phyloP scores from a whole-genome alignment of 2,888 invertebrate species.

The Pandemis cinnamomeana region DNA sequence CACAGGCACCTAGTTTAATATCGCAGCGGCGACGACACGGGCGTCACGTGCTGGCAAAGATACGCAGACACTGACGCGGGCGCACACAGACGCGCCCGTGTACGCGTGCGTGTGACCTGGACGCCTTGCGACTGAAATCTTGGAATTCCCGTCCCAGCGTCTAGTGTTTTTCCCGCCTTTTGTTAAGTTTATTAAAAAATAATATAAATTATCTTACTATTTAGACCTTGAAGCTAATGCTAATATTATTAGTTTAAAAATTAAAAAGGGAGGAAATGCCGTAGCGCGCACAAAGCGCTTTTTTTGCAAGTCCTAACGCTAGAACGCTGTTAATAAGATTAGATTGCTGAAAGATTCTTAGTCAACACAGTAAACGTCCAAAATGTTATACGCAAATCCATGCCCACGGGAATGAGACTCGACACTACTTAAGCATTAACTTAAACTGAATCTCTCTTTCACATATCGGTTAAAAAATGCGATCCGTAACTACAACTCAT shows the following conservation, averaged over 20 bases:
- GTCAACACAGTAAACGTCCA: too few species aligned
- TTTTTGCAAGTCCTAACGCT: too few species aligned
- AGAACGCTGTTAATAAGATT: too few species aligned
- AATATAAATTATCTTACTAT: background rate
- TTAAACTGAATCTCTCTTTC: conserved; percentile 20
- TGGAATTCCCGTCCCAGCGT: conserved; percentile 2
- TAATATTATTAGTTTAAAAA: background rate
- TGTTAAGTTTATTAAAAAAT: background rate
- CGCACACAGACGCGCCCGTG: conserved; percentile 34
- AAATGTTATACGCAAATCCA: too few species aligned
- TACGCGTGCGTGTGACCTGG: conserved; percentile 58
- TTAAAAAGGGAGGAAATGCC: too few species aligned
- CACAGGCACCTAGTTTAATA: conserved; percentile 72
- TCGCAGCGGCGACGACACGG: conserved; percentile 72
- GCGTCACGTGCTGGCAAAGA: conserved; percentile 77
- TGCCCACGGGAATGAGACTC: too few species aligned
- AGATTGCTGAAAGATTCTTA: too few species aligned
- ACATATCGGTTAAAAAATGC: conserved; percentile 25
- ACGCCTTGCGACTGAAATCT: conserved; percentile 42
- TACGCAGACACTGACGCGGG: conserved; percentile 52
- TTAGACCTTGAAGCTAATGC: background rate
- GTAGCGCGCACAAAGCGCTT: too few species aligned
- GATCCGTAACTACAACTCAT: conserved; percentile 52
- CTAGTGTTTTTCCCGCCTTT: background rate
- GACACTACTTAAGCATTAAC: conserved; percentile 19